Evolutionary conservation across 2,797 vertebrate genomes (phyloP), one percentile per base, ranked within the genome.

Genomic region (Aplochiton taeniatus): DNA sequence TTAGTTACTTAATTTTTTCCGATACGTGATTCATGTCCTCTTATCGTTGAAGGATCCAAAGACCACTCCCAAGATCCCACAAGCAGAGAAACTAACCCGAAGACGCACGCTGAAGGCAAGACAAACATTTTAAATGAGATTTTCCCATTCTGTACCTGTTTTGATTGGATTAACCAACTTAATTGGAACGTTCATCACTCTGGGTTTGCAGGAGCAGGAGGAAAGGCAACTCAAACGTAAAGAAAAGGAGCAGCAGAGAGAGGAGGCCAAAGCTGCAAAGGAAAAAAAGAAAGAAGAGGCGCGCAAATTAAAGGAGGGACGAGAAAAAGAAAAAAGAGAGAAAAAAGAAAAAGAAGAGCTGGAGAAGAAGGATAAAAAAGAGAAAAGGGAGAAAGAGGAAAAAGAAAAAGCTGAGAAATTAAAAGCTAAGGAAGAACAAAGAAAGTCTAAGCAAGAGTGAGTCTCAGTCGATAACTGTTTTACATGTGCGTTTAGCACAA

Each of bases 381-480:
- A 98, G 69, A 98, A 95, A 70, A 95, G 91, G 7, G 95, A 98
- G 69, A 95, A 93, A 70, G 94, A 95, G 1, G 96, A 96, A 4
- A 97, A 93, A 51, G 97, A 98, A 0, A 96, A 97, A 58, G 94
- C 93, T n/a, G 96, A 98, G 49, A 95, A 92, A 89, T 89, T 0
- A 90, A 96, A 87, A 92, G 93, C 76, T 18, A 98, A 97, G 85
- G 96, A 98, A 70, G 95, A 98, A 68, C 92, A 93, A 59, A 92
- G 95, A 58, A 96, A 95, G 85, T 95, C 96, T 65, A 95, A 95
- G 79, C 91, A 94, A 67, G 96, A 98, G 98, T 99, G 83, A 94
- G 96, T 90, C 58, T 54, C 20, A 43, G 16, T 58, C 51, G 11
- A 45, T 12, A 31, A 20, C 46, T 48, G 17, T 45, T 13, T 8